Conservation (phyloP, 2,797 vertebrate genomes). For the Odontamblyopus lacepedii region DNA sequence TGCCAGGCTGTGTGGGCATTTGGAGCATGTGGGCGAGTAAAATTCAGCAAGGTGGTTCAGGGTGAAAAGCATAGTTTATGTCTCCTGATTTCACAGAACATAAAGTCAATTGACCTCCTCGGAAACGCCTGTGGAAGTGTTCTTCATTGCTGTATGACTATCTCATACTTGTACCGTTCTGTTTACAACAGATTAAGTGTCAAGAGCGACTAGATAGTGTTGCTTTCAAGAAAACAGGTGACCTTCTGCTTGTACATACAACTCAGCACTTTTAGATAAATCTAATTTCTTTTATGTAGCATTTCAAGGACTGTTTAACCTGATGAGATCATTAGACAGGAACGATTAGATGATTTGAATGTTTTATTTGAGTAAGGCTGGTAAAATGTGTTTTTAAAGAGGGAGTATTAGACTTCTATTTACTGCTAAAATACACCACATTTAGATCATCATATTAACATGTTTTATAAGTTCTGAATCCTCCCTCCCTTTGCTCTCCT, state of each 20-base stretch:
- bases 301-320: not conserved
- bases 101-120: slow-evolving; percentile 27
- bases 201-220: not conserved
- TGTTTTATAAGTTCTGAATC: no score
- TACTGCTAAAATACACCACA: no score
- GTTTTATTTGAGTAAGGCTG: not conserved
- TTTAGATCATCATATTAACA: no score
- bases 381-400: not conserved
- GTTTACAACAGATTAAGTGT: no score
- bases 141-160: no score
- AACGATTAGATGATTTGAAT: not conserved
- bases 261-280: no score
- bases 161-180: no score
- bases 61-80: not conserved
- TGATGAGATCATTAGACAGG: not conserved
- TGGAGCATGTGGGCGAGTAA: not conserved
- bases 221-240: not conserved
- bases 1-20: slow-evolving; percentile 8
- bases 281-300: not conserved
- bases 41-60: not conserved
- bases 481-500: no score
- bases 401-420: no score
- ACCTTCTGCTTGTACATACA: not conserved
- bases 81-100: not conserved
- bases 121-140: no score